Evolutionary conservation across 2,797 vertebrate species (phyloP).

Genomic region (Pseudomugil gertrudae): DNA sequence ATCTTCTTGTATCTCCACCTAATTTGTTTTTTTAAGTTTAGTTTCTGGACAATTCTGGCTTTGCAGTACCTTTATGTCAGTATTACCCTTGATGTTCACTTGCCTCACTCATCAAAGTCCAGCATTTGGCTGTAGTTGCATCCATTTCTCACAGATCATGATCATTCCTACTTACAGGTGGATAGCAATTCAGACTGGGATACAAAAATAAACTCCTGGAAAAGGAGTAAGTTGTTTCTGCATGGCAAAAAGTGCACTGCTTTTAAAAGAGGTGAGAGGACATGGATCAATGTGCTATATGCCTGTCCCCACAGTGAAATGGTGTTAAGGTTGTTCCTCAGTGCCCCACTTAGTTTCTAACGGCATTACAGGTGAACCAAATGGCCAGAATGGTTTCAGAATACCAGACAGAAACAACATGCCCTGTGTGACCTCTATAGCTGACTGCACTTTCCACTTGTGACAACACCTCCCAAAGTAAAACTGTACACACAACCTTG

Average conservation of each 20-base stretch:
- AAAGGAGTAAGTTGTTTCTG: constrained; percentile 25
- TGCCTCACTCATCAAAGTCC: too few species aligned
- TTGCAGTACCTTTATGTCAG: too few species aligned
- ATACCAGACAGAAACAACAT: constrained; percentile 29
- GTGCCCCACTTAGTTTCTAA: constrained; percentile 23
- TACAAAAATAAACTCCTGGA: neutral
- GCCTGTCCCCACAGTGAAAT: constrained; percentile 8
- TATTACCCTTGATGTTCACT: too few species aligned
- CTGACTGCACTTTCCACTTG: constrained; percentile 55
- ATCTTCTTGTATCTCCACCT: too few species aligned
- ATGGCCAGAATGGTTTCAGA: constrained; percentile 33
- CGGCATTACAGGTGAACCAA: constrained; percentile 33
- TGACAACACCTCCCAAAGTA: constrained; percentile 49
- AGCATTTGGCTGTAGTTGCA: too few species aligned
- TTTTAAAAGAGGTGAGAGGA: too few species aligned
- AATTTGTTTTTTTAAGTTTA: too few species aligned
- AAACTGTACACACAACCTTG: constrained; percentile 41
- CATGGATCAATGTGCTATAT: constrained; percentile 7
- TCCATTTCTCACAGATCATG: too few species aligned
- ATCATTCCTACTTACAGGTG: too few species aligned
- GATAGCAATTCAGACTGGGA: too few species aligned
- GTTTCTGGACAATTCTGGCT: too few species aligned
- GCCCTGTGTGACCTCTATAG: constrained; percentile 39
- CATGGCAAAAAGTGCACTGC: constrained; percentile 16
- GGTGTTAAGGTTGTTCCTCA: constrained; percentile 21